A percentile compares a stretch with the other conserved stretches of the same genome.
phyloP scores from a whole-genome alignment of 2,797 vertebrate genomes.

The Psittacula derbiana region DNA sequence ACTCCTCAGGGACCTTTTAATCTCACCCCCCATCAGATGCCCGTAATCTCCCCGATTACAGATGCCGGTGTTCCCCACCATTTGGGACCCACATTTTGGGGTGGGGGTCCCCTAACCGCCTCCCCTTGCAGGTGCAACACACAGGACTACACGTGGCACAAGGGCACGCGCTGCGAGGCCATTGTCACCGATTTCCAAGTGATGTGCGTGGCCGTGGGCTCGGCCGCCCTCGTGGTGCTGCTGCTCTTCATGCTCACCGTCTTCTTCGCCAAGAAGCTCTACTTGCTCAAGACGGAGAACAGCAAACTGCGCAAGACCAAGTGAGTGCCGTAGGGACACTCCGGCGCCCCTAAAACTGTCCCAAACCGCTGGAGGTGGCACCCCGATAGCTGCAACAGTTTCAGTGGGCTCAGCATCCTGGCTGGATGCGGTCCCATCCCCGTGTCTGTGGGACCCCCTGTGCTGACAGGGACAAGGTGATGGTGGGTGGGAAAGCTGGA shows the following conservation, averaged over 20 bases:
- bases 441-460: rapidly evolving
- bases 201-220: slow-evolving; percentile 91
- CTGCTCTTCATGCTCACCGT: slow-evolving; percentile 98
- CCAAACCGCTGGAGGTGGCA: rapidly evolving
- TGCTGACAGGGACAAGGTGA: not conserved
- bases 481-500: not conserved
- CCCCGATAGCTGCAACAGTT: rapidly evolving
- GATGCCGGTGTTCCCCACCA: not conserved
- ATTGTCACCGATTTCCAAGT: slow-evolving; percentile 98
- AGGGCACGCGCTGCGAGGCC: slow-evolving; percentile 91
- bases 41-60: not conserved
- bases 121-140: slow-evolving; percentile 86
- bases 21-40: not conserved
- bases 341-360: not conserved
- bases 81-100: not conserved
- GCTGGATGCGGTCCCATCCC: not conserved
- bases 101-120: not conserved
- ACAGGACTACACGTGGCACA: slow-evolving; percentile 98
- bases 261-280: slow-evolving; percentile 97
- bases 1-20: rapidly evolving
- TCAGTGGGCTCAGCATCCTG: not conserved
- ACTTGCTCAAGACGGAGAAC: slow-evolving; percentile 95
- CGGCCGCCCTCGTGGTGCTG: slow-evolving; percentile 88
- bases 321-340: slow-evolving; percentile 72
- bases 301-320: slow-evolving; percentile 93